These are phyloP conservation scores for Morbakka virulenta DNA, from an alignment of 30 jellyfish, hydroid and myxozoan genomes.

Conservation along the genomic window DNA sequence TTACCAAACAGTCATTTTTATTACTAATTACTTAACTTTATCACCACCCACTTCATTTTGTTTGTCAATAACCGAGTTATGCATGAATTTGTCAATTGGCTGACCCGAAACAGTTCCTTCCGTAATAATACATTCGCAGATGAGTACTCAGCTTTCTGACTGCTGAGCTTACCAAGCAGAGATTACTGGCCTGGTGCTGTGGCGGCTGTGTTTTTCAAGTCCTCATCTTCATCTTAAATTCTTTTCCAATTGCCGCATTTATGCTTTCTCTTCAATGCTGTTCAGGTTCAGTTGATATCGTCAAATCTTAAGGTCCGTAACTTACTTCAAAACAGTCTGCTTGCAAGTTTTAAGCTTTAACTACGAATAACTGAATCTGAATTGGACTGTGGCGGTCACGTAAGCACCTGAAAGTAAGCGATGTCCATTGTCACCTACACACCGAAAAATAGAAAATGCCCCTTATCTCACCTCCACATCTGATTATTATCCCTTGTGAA, in stretches of 20 bases:
- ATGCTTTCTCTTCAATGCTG: not conserved
- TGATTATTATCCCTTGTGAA: not conserved
- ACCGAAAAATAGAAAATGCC: not conserved
- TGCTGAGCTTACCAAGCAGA: conserved; percentile 50
- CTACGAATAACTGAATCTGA: not conserved
- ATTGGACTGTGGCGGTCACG: not conserved
- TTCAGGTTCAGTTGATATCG: not conserved
- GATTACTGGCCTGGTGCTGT: conserved; percentile 58
- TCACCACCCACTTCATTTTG: conserved; percentile 28
- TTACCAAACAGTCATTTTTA: conserved; percentile 1
- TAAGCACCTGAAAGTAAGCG: not conserved
- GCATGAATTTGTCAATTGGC: not conserved
- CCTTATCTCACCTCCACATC: not conserved
- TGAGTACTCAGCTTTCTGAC: conserved; percentile 3
- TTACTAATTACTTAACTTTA: conserved; percentile 1
- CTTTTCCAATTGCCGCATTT: not conserved
- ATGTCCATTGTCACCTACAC: not conserved
- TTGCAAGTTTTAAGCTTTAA: not conserved
- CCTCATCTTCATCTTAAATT: conserved; percentile 2
- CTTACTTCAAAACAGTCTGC: not conserved
- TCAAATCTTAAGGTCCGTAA: not conserved
- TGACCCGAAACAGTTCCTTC: not conserved
- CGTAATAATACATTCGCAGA: not conserved
- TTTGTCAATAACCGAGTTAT: not conserved
- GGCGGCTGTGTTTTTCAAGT: conserved; percentile 37